phyloP scores from a whole-genome alignment of 1,140 invertebrate genomes.

The Asobara japonica region DNA sequence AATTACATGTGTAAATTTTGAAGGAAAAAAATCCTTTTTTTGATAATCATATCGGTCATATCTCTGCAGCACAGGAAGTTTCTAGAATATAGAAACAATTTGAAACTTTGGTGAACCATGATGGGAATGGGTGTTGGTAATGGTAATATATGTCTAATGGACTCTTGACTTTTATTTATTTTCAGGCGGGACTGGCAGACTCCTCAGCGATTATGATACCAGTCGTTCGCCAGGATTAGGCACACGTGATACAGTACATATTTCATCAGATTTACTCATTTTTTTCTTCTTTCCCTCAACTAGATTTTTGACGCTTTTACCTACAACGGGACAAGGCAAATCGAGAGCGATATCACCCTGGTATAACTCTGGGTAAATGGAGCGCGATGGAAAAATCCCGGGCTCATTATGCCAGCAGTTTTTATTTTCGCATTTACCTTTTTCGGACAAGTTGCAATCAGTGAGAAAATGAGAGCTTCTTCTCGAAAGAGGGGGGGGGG shows the following conservation, averaged over 20 bases:
- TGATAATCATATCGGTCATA: no score
- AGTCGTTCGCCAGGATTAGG: background rate
- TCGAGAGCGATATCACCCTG: background rate
- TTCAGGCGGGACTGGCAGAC: background rate
- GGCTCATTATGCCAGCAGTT: background rate
- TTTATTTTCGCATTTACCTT: background rate
- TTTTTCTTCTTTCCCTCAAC: background rate
- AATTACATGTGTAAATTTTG: no score
- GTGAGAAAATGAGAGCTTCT: background rate
- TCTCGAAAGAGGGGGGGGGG: background rate
- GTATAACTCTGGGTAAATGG: background rate
- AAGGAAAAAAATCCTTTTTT: no score
- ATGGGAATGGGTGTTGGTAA: no score
- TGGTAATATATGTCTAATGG: no score
- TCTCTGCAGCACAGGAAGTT: no score
- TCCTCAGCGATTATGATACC: background rate
- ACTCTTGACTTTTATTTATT: no score
- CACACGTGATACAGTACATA: slow-evolving; percentile 4
- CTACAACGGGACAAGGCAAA: background rate
- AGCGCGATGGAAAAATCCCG: slow-evolving; percentile 4
- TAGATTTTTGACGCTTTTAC: background rate
- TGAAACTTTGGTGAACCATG: no score
- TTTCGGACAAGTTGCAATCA: background rate
- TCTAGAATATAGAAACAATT: no score
- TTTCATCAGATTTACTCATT: no score